Percentiles rank a stretch among this genome's conserved stretches.
These are phyloP conservation scores for Bhutanitis thaidina DNA, from an alignment of 2,888 invertebrate genomes.

Conservation along the genomic window DNA sequence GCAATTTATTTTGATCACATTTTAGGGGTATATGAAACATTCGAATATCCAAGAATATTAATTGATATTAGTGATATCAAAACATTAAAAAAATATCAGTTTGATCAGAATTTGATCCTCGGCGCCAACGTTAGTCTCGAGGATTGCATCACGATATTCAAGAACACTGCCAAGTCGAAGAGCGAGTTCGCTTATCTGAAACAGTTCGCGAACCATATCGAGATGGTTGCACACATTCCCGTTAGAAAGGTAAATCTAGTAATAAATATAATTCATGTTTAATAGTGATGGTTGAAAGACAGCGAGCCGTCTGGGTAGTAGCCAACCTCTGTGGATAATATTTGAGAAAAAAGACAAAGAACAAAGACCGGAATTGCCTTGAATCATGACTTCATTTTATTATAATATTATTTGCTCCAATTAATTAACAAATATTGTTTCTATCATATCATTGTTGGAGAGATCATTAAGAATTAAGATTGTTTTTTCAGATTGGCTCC, in stretches of 20 bases:
- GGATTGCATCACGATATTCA: constrained; percentile 72
- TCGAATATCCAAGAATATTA: constrained; percentile 45
- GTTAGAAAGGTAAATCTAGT: constrained; percentile 79
- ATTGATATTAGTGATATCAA: constrained; percentile 59
- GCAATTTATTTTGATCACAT: no score
- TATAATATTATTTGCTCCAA: no score
- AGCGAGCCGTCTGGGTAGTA: no score
- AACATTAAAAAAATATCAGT: constrained; percentile 44
- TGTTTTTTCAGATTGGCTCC: constrained; percentile 75
- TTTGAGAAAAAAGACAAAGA: no score
- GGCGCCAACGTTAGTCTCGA: constrained; percentile 81
- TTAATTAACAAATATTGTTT: no score
- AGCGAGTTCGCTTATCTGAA: constrained; percentile 75
- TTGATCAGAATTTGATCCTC: constrained; percentile 65
- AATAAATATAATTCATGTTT: no score
- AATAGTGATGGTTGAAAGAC: no score
- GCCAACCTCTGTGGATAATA: no score
- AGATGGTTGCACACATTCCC: constrained; percentile 81
- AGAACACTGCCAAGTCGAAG: constrained; percentile 42
- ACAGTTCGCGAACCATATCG: constrained; percentile 78
- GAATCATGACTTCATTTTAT: no score
- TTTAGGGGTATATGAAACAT: constrained; percentile 56
- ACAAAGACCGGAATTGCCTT: no score
- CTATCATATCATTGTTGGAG: no score
- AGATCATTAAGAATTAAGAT: no score